phyloP scores from a whole-genome alignment of 2,113 vertebrate species.

The Ornithorhynchus anatinus region DNA sequence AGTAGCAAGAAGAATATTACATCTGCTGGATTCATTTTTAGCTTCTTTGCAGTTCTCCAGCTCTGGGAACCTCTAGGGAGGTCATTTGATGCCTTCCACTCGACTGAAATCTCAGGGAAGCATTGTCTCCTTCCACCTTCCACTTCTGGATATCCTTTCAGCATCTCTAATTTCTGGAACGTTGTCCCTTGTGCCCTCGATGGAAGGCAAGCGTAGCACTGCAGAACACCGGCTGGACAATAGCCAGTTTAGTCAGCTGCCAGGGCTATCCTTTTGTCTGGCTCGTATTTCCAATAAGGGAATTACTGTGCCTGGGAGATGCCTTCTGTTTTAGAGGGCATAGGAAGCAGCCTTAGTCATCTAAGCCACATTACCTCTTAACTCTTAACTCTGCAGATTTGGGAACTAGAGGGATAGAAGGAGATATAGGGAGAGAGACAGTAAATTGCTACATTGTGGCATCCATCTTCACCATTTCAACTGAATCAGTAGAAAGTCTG shows the following conservation, averaged over 20 bases:
- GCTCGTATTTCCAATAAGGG: not conserved
- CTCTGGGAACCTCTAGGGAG: not conserved
- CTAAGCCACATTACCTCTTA: no score
- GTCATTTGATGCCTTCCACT: not conserved
- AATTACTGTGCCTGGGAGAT: not conserved
- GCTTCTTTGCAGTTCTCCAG: not conserved
- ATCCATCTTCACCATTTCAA: no score
- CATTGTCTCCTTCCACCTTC: not conserved
- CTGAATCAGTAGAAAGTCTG: no score
- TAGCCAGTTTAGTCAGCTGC: not conserved
- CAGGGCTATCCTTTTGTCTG: not conserved
- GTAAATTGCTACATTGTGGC: no score
- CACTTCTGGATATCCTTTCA: not conserved
- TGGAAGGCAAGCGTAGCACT: conserved; percentile 14
- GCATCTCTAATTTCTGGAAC: conserved; percentile 2
- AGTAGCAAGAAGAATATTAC: no score
- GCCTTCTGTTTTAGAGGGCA: not conserved
- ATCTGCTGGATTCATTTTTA: no score
- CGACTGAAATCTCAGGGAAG: not conserved
- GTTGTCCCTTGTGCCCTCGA: not conserved
- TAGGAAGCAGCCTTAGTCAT: not conserved
- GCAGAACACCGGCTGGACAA: not conserved
- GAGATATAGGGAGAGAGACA: no score
- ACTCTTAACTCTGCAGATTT: no score
- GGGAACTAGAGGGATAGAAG: no score